Evolutionary conservation across 2,797 vertebrate species (phyloP), one percentile per base, ranked within the genome.

Genomic region (Sebastes steindachneri): DNA sequence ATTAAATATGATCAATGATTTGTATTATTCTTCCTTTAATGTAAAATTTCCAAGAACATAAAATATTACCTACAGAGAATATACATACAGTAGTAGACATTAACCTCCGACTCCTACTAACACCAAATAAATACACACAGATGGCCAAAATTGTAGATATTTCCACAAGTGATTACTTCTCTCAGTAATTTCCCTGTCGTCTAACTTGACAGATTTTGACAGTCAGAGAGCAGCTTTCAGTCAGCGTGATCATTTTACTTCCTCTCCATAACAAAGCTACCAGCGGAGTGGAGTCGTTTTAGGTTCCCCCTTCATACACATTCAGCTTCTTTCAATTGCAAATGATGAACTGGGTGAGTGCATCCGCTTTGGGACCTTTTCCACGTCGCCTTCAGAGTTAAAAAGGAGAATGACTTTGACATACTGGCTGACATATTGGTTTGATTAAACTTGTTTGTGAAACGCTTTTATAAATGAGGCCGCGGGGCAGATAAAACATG

Each of bases 391-490:
- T 79, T 87, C 86, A 82, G 73, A 83, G 73, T 68, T 69, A 67
- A 71, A 71, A 72, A 68, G 51, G 55, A 51, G 58, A 90, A 91
- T 84, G 66, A 64, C 60, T 91, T 76, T 88, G 89, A 90, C 89
- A 19, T 69, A 25, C 62, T 71, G 58, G 75, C 90, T 67, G 58
- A 73, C 91, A 85, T 77, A 21, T 64, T 88, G 90, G 48, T 89
- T 80, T 87, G 79, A 91, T 94, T 92, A 89, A 66, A 88, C 72
- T 77, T 92, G 91, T 92, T 88, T 85, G 85, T 82, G 88, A 70
- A 75, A 84, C 21, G 37, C 71, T 86, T 86, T 89, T 72, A 78
- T 81, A 88, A 92, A 93, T 86, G 85, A 92, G 85, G 77, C 88
- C 19, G 31, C 23, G 1, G 83, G 71, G 85, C 85, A 85, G 89